Base-by-base conservation (phyloP, 2,797 vertebrate genomes). In the Rhadinocentrus ornatus region DNA sequence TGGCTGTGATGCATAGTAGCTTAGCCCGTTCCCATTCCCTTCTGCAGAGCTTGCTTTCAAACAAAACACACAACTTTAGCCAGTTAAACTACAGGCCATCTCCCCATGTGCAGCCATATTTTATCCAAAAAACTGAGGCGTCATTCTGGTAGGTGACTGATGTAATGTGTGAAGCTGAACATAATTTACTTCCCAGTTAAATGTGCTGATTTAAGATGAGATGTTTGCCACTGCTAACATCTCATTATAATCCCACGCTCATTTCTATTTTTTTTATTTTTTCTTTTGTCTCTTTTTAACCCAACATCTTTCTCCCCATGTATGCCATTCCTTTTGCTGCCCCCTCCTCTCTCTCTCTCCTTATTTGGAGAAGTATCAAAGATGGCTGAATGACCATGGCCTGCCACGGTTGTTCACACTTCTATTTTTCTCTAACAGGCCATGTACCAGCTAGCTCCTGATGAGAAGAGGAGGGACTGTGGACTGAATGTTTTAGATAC, bases 361-460 rank as follows among this genome's bases (percentile, higher is more conserved):
- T 77, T 84, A 76, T 86, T 84, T 84, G 78, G 77, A 80, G 56
- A 61, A n/a, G 72, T 75, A 39, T 75, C 71, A 75, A 83, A 77
- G 35, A 77, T 87, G 69, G 73, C 72, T 63, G 66, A 71, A 84
- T 35, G 71, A 65, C 27, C 52, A 13, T 55, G 34, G n/a, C 46
- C 44, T 72, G 61, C 48, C 66, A 73, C 54, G 18, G 77, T 59
- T 35, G 7, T 61, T 83, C 46, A 80, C 65, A 22, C 65, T 58
- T 78, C 4, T 86, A 26, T 75, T 83, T 55, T 71, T 58, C 61
- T 75, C 55, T 12, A 35, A 53, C 86, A 98, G 97, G 95, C 94
- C 53, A 94, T 96, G 62, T 98, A 97, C 80, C 96, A 97, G 88
- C 93, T 98, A 60, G 94, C 96, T 39, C 89, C 94, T 4, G 96